phyloP scores from a whole-genome alignment of 2,113 vertebrate genomes.

The Elachura formosa region DNA sequence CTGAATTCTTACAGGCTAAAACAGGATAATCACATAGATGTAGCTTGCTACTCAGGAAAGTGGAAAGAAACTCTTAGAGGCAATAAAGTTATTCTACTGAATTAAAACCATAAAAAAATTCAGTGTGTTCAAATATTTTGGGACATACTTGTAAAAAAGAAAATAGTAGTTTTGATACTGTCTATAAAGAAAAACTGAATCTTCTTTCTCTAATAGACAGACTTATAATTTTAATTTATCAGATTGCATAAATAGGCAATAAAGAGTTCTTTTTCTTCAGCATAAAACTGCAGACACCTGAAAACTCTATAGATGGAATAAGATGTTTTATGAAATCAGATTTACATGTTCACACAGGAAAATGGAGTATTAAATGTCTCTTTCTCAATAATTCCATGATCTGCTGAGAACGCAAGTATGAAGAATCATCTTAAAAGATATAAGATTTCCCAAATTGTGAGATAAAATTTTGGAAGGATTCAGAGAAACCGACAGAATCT shows the following conservation, averaged over 20 bases:
- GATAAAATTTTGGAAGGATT: not conserved
- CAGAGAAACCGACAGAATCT: not conserved
- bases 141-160: not conserved
- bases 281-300: not conserved
- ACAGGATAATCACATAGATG: not conserved
- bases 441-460: not conserved
- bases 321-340: not conserved
- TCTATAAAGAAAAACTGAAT: not conserved
- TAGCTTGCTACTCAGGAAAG: not conserved
- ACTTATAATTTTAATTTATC: not conserved
- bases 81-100: not conserved
- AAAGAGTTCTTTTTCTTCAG: not conserved
- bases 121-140: not conserved
- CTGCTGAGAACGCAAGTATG: not conserved
- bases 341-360: not conserved
- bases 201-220: not conserved
- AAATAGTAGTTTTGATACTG: not conserved
- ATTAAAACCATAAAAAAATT: not conserved
- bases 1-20: not conserved
- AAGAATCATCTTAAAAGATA: not conserved
- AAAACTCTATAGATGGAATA: not conserved
- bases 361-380: not conserved
- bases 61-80: not conserved
- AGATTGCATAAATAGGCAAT: not conserved
- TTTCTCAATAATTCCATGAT: not conserved